Evolutionary conservation across 1,140 invertebrate genomes (phyloP), one percentile per base, ranked within the genome.

Genomic region (Euschistus heros): DNA sequence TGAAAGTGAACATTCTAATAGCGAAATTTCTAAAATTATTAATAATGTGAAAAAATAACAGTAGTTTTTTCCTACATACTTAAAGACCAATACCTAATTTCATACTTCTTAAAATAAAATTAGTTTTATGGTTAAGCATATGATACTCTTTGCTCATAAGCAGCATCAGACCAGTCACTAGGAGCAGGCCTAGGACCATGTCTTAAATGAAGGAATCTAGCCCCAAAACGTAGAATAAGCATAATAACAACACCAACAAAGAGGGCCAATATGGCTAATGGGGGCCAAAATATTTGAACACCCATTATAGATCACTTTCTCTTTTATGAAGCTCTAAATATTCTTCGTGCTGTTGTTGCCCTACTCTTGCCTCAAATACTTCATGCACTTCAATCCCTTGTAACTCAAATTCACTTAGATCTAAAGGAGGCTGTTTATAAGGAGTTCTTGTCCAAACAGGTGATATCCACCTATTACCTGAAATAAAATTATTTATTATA

Each of bases 401-500:
- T 33, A 74, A 66, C 66, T 88, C 83, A 0, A 91, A 73, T 75
- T 91, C 88, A 0, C 84, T 84, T 20, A 87, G 81, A 74, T 91
- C 89, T 18, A 92, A 73, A 8, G 90, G 84, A n/a, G 88, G 87
- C 73, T 89, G 88, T 66, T 88, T 85, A 69, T 89, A 84, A 0
- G 90, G 89, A 17, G 88, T 87, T 46, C 85, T 80, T 15, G 88
- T 86, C 87, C 87, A 92, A 71, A 92, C 78, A 10, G 89, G 86
- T 14, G 88, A 81, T 64, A 91, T 78, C 86, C 86, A 91, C 70
- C 88, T 86, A 76, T 91, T 91, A 42, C 87, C 88, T 88, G 70
- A 52, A 77, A 76, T 63, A 68, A 62, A 42, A 63, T 27, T n/a
- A n/a, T n/a, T n/a, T n/a, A n/a, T n/a, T n/a, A n/a, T n/a, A n/a